A percentile compares a stretch with the other conserved stretches of the same genome.
phyloP scores from a whole-genome alignment of 2,888 invertebrate species.

The Epistrophe eligans region DNA sequence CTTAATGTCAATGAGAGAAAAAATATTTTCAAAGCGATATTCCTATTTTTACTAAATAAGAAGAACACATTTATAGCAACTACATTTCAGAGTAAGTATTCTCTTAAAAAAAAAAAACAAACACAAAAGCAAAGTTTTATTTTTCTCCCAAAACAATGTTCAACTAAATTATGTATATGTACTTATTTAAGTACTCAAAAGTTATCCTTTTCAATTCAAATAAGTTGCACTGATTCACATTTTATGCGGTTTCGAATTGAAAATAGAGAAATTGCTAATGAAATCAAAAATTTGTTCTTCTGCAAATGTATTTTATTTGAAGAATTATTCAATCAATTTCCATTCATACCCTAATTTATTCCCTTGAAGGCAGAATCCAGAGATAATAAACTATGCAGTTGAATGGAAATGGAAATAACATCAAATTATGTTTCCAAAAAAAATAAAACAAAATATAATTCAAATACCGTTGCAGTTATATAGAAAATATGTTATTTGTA shows the following conservation, averaged over 20 bases:
- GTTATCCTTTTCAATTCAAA: not conserved
- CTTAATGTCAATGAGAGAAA: too few relatives aligned
- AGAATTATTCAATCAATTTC: conserved; percentile 40
- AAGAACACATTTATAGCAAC: too few relatives aligned
- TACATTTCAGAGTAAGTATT: not conserved
- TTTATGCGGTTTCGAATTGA: not conserved
- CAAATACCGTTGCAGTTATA: too few relatives aligned
- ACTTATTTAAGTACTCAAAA: too few relatives aligned
- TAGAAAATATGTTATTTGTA: not conserved
- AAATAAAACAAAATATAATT: not conserved
- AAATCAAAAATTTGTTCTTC: conserved; percentile 20
- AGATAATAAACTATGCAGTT: conserved; percentile 15
- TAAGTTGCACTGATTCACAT: not conserved
- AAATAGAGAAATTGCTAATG: not conserved
- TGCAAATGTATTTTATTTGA: conserved; percentile 2
- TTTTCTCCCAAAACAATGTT: not conserved
- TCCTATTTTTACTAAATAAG: too few relatives aligned
- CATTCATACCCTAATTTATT: not conserved
- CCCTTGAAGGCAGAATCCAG: not conserved
- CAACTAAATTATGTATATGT: too few relatives aligned
- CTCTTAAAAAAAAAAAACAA: not conserved
- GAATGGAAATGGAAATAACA: conserved; percentile 14
- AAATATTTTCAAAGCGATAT: too few relatives aligned
- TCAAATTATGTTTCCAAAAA: not conserved
- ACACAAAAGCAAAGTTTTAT: not conserved